phyloP scores from a whole-genome alignment of 30 jellyfish, hydroid and myxozoan genomes.

The Hydractinia symbiolongicarpus region DNA sequence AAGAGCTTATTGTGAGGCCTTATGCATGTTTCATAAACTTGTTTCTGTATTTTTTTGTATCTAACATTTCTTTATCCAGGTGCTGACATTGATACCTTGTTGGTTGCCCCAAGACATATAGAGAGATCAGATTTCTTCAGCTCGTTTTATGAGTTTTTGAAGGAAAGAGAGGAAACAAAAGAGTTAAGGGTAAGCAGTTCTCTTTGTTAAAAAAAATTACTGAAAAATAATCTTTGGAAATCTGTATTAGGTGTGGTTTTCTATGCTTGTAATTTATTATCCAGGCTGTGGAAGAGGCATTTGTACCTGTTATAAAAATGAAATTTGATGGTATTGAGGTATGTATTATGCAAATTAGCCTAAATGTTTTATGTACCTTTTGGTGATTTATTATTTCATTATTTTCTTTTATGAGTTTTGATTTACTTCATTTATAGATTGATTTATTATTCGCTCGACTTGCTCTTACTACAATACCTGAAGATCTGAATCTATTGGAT shows the following conservation, averaged over 20 bases:
- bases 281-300: slow-evolving; percentile 97
- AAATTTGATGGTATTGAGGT: slow-evolving; percentile 96
- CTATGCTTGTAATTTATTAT: background rate
- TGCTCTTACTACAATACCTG: slow-evolving; percentile 82
- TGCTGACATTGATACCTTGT: slow-evolving; percentile 96
- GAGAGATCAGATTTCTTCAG: slow-evolving; percentile 85
- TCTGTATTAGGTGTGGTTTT: background rate
- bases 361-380: background rate
- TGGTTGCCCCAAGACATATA: slow-evolving; percentile 95
- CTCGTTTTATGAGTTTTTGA: slow-evolving; percentile 80
- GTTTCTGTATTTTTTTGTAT: too few relatives aligned
- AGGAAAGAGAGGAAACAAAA: slow-evolving; percentile 81
- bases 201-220: background rate
- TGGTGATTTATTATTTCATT: background rate
- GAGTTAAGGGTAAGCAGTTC: slow-evolving; percentile 60
- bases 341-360: background rate
- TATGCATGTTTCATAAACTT: too few relatives aligned
- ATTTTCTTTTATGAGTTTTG: background rate
- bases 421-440: slow-evolving; percentile 41
- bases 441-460: slow-evolving; percentile 94
- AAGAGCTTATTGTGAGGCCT: too few relatives aligned
- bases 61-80: slow-evolving; percentile 37
- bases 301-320: slow-evolving; percentile 97
- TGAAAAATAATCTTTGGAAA: background rate
- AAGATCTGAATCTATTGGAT: slow-evolving; percentile 68